phyloP scores from a whole-genome alignment of 2,888 invertebrate species.

The Euplagia quadripunctaria region DNA sequence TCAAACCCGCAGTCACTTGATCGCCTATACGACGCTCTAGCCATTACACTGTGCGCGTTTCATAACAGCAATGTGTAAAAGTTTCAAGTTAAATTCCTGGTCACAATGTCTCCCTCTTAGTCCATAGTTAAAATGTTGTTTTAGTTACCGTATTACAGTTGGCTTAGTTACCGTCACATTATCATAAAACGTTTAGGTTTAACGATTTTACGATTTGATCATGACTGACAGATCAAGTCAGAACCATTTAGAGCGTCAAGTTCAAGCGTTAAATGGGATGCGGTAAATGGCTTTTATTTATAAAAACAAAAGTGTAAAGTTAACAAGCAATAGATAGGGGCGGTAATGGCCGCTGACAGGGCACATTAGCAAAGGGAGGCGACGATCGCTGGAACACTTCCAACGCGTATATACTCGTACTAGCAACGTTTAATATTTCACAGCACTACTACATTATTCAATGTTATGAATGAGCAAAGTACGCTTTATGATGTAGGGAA shows the following conservation, averaged over 20 bases:
- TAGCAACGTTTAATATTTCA: conserved; percentile 6
- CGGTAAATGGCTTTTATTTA: conserved; percentile 3
- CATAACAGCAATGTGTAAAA: too few relatives aligned
- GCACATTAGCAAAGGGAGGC: conserved; percentile 10
- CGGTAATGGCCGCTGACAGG: conserved; percentile 7
- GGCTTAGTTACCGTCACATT: too few relatives aligned
- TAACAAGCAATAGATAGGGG: conserved; percentile 16
- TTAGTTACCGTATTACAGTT: too few relatives aligned
- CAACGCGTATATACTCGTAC: conserved; percentile 11
- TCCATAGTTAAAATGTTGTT: too few relatives aligned
- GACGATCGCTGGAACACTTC: conserved; percentile 19
- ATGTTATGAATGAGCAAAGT: conserved; percentile 3
- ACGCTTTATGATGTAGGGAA: conserved; percentile 11
- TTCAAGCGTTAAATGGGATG: neutral
- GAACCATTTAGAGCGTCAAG: neutral
- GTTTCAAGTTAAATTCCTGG: too few relatives aligned
- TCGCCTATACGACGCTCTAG: too few relatives aligned
- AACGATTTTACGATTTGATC: too few relatives aligned
- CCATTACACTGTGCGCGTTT: too few relatives aligned
- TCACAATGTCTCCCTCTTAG: too few relatives aligned
- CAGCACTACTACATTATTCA: conserved; percentile 16
- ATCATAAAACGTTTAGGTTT: too few relatives aligned
- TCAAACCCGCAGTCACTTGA: too few relatives aligned
- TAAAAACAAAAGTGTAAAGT: conserved; percentile 3
- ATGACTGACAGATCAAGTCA: too few relatives aligned